Percentiles rank a stretch among this genome's conserved stretches.
phyloP scores from a whole-genome alignment of 1,140 invertebrate species.

The Drosophila kanapiae region DNA sequence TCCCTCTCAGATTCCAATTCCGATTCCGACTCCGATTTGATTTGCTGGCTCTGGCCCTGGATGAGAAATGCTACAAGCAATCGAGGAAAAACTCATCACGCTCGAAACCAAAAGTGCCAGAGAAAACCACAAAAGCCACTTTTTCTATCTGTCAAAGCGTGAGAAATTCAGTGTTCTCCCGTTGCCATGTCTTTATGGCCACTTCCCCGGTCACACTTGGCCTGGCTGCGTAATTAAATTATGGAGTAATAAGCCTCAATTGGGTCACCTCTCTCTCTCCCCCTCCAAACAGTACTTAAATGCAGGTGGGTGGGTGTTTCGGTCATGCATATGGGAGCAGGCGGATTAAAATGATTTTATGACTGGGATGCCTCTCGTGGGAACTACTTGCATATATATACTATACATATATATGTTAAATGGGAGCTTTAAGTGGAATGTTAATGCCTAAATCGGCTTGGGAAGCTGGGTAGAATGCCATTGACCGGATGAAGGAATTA shows the following conservation, averaged over 20 bases:
- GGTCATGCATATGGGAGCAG: slow-evolving; percentile 32
- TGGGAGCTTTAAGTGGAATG: slow-evolving; percentile 10
- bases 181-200: slow-evolving; percentile 7
- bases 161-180: slow-evolving; percentile 37
- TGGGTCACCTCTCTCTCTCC: slow-evolving; percentile 57
- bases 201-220: slow-evolving; percentile 1
- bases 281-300: slow-evolving; percentile 47
- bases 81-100: slow-evolving; percentile 52
- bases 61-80: slow-evolving; percentile 38
- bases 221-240: slow-evolving; percentile 64
- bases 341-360: slow-evolving; percentile 18
- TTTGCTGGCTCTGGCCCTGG: slow-evolving; percentile 26
- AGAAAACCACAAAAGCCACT: slow-evolving; percentile 30
- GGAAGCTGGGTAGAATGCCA: background rate
- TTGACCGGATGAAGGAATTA: slow-evolving; percentile 6
- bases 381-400: slow-evolving; percentile 20
- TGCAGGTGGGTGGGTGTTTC: slow-evolving; percentile 50
- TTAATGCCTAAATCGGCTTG: slow-evolving; percentile 34
- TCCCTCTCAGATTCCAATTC: slow-evolving; percentile 20
- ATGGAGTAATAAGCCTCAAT: slow-evolving; percentile 72
- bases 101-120: slow-evolving; percentile 70
- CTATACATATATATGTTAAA: slow-evolving; percentile 9
- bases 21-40: slow-evolving; percentile 46
- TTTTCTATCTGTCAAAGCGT: slow-evolving; percentile 56
- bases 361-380: slow-evolving; percentile 27